Evolutionary conservation across 2,888 invertebrate genomes (phyloP), one percentile per base, ranked within the genome.

Genomic region (Celastrina argiolus): DNA sequence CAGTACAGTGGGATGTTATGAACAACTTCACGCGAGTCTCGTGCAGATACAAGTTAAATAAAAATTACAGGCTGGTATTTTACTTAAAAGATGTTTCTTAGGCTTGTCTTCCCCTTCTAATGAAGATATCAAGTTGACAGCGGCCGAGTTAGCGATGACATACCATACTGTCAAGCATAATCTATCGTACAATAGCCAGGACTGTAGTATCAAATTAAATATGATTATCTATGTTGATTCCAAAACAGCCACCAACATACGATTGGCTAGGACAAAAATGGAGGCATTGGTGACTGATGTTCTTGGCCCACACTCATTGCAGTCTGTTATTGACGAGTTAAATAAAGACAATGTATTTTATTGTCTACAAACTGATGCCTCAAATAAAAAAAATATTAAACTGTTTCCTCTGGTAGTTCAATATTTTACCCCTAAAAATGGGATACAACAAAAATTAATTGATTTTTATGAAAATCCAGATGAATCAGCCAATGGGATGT

Each of bases 311-410:
- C 65, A 72, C 64, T 34, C 73, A 39, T 56, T 74, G 26, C 61
- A 73, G 67, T 34, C 36, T 68, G 68, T 72, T 28, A 18, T 72
- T 31, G 69, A 75, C 72, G 73, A 73, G 42, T 71, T 70, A 71
- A 75, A 73, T 72, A 51, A 69, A 68, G 71, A 71, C 14, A 39
- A 39, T 70, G 1, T 71, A 14, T 74, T 41, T 74, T 74, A 67
- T 63, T 74, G 74, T 69, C 41, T 77, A n/a, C 74, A 74, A 66
- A 76, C 74, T 22, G 74, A 77, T 74, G 74, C 75, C 34, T 71
- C 70, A 4, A 77, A 77, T 67, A 74, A 70, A 69, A 75, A 75
- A 69, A 75, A n/a, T 39, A 74, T 65, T 73, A 75, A 75, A 71
- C 65, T 75, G 16, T 75, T 75, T 67, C 76, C 74, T 45, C 64